Evolutionary conservation across 2,797 vertebrate species (phyloP).

Genomic region (Manis crassicaudata): DNA sequence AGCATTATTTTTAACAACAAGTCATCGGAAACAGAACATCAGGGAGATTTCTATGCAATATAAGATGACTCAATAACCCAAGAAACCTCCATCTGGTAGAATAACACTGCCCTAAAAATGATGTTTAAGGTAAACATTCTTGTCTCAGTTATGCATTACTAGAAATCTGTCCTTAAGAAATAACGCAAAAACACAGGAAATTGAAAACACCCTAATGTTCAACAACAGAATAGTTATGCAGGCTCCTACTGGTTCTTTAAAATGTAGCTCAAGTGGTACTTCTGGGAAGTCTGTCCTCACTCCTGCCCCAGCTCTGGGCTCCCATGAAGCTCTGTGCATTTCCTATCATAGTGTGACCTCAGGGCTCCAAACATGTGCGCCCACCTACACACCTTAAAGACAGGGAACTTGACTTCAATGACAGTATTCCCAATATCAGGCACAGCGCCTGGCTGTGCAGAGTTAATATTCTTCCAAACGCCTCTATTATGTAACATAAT

Average conservation of each 20-base stretch:
- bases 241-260: neutral
- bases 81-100: neutral
- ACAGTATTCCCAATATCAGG: neutral
- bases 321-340: neutral
- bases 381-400: neutral
- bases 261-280: neutral
- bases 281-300: neutral
- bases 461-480: neutral
- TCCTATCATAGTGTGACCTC: neutral
- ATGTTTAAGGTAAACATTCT: neutral
- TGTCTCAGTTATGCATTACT: neutral
- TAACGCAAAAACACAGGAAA: neutral
- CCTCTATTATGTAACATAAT: neutral
- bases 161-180: neutral
- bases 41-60: neutral
- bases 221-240: neutral
- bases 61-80: slow-evolving; percentile 12
- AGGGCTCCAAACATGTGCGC: neutral
- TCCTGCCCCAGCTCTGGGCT: neutral
- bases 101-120: neutral
- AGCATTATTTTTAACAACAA: neutral
- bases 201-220: neutral
- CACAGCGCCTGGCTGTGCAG: neutral
- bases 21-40: neutral
- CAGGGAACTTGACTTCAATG: neutral